phyloP scores from a whole-genome alignment of 2,888 invertebrate species.

The Polia nebulosa region DNA sequence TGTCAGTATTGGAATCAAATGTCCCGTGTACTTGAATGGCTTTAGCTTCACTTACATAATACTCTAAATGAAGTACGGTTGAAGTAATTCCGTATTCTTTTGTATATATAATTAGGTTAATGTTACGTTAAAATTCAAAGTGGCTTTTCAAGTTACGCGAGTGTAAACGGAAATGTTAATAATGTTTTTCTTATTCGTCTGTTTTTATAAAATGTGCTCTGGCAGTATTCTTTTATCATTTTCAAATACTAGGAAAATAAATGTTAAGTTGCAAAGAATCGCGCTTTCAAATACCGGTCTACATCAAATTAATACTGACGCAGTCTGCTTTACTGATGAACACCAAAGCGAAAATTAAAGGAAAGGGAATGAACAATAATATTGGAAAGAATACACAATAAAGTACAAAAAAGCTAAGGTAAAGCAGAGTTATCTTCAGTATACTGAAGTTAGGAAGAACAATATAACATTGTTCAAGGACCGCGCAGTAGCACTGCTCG shows the following conservation, averaged over 20 bases:
- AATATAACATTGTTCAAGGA: slow-evolving; percentile 57
- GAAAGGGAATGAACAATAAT: slow-evolving; percentile 23
- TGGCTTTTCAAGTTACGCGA: slow-evolving; percentile 44
- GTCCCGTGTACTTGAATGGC: slow-evolving; percentile 30
- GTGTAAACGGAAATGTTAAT: slow-evolving; percentile 37
- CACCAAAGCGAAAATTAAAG: slow-evolving; percentile 19
- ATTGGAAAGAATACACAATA: slow-evolving; percentile 22
- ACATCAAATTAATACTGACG: background rate
- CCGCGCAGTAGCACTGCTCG: slow-evolving; percentile 23
- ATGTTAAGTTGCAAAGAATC: background rate
- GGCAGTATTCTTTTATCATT: slow-evolving; percentile 2
- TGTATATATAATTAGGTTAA: slow-evolving; percentile 41
- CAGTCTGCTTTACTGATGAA: background rate
- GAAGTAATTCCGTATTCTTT: slow-evolving; percentile 29
- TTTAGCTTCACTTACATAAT: slow-evolving; percentile 12
- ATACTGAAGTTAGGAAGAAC: slow-evolving; percentile 43
- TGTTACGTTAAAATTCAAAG: slow-evolving; percentile 40
- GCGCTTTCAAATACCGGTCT: background rate
- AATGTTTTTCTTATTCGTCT: slow-evolving; percentile 25
- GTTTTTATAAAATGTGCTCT: slow-evolving; percentile 4
- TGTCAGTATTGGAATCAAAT: slow-evolving; percentile 33
- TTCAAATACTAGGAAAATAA: slow-evolving; percentile 6
- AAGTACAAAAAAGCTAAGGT: slow-evolving; percentile 18
- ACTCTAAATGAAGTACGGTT: slow-evolving; percentile 20
- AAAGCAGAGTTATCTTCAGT: slow-evolving; percentile 35